Evolutionary conservation across 1,140 invertebrate genomes (phyloP).

Genomic region (Halyomorpha halys): DNA sequence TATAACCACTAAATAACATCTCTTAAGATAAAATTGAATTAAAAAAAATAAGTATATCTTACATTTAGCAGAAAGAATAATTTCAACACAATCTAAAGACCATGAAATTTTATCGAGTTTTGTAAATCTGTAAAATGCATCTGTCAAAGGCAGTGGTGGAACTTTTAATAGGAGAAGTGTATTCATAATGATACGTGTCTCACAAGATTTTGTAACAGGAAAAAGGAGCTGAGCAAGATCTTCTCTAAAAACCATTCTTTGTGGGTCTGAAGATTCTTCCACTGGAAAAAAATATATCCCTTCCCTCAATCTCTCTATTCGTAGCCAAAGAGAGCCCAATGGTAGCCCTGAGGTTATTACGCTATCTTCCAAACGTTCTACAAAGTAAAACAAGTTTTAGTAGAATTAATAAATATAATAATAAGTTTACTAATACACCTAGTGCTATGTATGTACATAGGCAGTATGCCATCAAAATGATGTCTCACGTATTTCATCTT

Average conservation of each 20-base stretch:
- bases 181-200: constrained; percentile 43
- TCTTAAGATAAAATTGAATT: background rate
- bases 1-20: background rate
- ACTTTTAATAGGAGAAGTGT: constrained; percentile 46
- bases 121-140: constrained; percentile 28
- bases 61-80: constrained; percentile 36
- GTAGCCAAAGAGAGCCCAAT: constrained; percentile 53
- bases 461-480: background rate
- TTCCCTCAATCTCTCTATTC: constrained; percentile 51
- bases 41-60: background rate
- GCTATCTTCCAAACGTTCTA: constrained; percentile 49
- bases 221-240: constrained; percentile 53
- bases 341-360: constrained; percentile 50
- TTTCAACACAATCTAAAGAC: constrained; percentile 43
- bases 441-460: background rate
- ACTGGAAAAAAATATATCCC: constrained; percentile 48
- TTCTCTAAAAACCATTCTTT: constrained; percentile 48
- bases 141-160: constrained; percentile 17
- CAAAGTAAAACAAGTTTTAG: constrained; percentile 5
- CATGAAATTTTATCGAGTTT: constrained; percentile 40
- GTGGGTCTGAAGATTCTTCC: constrained; percentile 38
- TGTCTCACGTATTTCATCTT: constrained; percentile 27
- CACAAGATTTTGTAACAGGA: constrained; percentile 44
- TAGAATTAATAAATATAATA: background rate
- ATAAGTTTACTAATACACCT: background rate